Conservation (phyloP, 2,113 vertebrate genomes). For the Irena cyanogastra region DNA sequence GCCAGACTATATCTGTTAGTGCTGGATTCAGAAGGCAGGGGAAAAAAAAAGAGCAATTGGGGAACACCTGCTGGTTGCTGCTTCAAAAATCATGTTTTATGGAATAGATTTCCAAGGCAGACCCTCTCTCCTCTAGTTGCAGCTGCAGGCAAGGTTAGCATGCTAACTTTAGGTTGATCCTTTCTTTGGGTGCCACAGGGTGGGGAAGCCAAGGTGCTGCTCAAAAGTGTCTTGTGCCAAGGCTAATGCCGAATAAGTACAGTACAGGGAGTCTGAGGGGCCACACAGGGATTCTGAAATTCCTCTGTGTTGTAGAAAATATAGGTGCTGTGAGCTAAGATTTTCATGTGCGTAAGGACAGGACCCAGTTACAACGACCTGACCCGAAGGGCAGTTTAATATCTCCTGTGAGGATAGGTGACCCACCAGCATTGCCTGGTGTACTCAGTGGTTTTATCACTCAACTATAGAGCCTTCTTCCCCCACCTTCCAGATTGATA, state of each 20-base stretch:
- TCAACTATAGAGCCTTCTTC: background rate
- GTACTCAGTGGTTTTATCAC: background rate
- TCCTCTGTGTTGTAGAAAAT: background rate
- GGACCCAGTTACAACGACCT: background rate
- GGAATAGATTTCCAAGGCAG: background rate
- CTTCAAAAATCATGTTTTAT: background rate
- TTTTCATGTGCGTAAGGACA: background rate
- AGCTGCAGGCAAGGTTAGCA: background rate
- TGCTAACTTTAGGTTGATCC: background rate
- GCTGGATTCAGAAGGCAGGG: background rate
- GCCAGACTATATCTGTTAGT: background rate
- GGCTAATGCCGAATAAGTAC: background rate
- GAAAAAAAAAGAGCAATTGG: background rate
- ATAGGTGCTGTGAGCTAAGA: background rate
- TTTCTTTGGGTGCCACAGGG: background rate
- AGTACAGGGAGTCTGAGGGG: background rate
- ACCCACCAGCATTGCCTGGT: background rate
- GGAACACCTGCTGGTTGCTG: background rate
- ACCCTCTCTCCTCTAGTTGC: background rate
- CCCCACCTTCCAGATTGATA: background rate
- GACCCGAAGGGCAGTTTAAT: background rate
- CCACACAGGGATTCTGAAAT: background rate
- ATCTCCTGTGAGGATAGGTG: background rate
- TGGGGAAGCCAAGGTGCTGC: background rate
- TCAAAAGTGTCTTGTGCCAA: background rate